Evolutionary conservation across 2,888 invertebrate genomes (phyloP).

Genomic region (Smittia aterrima): DNA sequence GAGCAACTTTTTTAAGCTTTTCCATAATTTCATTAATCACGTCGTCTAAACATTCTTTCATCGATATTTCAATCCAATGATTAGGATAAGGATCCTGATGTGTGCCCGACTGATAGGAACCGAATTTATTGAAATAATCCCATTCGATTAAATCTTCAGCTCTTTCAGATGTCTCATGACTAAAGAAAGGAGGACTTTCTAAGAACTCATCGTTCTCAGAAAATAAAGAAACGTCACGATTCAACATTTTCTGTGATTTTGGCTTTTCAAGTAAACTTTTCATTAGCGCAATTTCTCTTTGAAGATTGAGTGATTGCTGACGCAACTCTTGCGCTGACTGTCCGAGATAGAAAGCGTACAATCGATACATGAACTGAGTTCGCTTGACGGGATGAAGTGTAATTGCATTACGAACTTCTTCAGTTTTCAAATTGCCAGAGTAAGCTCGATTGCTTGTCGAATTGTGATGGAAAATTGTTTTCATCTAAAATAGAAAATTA

Average conservation of each 20-base stretch:
- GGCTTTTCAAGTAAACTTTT: constrained; percentile 54
- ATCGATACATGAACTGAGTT: constrained; percentile 80
- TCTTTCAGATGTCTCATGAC: constrained; percentile 65
- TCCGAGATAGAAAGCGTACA: constrained; percentile 81
- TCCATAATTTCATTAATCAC: constrained; percentile 89
- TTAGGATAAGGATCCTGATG: constrained; percentile 93
- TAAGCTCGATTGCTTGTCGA: too few relatives aligned
- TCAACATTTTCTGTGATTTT: constrained; percentile 50
- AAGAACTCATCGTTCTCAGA: too few relatives aligned
- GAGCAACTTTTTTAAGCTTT: constrained; percentile 65
- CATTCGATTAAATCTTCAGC: constrained; percentile 74
- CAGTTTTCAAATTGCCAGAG: constrained; percentile 63
- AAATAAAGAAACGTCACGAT: too few relatives aligned
- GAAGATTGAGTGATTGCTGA: constrained; percentile 70
- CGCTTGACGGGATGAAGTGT: constrained; percentile 96
- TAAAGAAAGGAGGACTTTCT: constrained; percentile 68
- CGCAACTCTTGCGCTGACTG: constrained; percentile 73
- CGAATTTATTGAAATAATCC: too few relatives aligned
- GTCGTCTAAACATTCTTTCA: constrained; percentile 80
- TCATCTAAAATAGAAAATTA: too few relatives aligned
- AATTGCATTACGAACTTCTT: constrained; percentile 92
- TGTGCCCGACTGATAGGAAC: too few relatives aligned
- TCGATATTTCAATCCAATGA: constrained; percentile 75
- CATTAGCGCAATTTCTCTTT: constrained; percentile 71
- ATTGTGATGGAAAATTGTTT: too few relatives aligned